These are phyloP conservation scores for Hyla sarda DNA, from an alignment of 2,113 vertebrate species.

Conservation along the genomic window DNA sequence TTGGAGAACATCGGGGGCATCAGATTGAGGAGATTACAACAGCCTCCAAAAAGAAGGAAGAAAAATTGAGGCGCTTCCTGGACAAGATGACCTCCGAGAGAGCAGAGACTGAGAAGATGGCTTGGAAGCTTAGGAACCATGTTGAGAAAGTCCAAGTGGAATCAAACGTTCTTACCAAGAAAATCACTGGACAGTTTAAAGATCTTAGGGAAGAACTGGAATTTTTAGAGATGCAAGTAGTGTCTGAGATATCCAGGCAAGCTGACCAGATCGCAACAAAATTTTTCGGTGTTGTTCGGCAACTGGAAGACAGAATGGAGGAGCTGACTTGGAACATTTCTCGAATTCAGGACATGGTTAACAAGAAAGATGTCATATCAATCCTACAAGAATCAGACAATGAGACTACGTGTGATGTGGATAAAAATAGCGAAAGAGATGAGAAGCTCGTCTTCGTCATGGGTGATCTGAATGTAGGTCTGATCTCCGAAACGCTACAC, in stretches of 20 bases:
- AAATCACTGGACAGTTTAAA: not conserved
- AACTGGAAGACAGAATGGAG: not conserved
- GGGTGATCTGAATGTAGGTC: not conserved
- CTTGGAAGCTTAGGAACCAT: not conserved
- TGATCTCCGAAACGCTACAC: not conserved
- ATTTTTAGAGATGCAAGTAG: not conserved
- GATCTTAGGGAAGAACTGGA: not conserved
- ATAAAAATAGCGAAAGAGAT: no score
- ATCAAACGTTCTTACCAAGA: not conserved
- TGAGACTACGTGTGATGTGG: no score
- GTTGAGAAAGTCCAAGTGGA: not conserved
- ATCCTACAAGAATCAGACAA: not conserved
- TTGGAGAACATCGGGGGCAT: slow-evolving; percentile 3
- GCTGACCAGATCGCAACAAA: not conserved
- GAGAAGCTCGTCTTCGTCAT: no score
- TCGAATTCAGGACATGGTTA: not conserved
- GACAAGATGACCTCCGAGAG: not conserved
- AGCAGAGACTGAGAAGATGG: no score
- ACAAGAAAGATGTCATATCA: not conserved
- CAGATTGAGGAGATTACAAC: not conserved
- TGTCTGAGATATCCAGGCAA: slow-evolving; percentile 6
- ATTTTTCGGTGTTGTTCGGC: not conserved
- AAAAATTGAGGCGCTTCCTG: not conserved
- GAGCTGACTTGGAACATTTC: not conserved
- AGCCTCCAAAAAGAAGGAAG: not conserved